Evolutionary conservation across 1,140 invertebrate genomes (phyloP), one percentile per base, ranked within the genome.

Genomic region (Nomia melanderi): DNA sequence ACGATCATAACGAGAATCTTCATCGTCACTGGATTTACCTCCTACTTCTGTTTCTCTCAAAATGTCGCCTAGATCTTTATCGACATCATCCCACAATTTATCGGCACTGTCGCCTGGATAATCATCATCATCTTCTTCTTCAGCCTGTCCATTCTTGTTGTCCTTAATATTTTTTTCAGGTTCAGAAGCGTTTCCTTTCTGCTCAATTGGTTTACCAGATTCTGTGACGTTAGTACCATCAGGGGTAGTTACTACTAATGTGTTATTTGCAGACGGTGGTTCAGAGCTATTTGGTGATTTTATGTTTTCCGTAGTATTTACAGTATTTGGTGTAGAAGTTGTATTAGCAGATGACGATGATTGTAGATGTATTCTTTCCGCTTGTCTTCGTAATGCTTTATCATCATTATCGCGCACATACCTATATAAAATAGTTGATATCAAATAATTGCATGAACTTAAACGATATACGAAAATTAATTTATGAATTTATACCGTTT

Each of bases 371-470:
- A 96, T 94, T 79, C 94, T 93, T 89, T 96, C 95, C 36, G 95
- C 95, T 86, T 95, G 93, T 60, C 93, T 93, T 77, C 94, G 93
- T 67, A 95, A 89, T 62, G 94, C 94, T 85, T 94, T 94, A 84
- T 96, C 95, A 84, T 96, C 95, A 78, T 95, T 95, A 84, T 95
- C 94, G 33, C 95, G 93, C 65, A 96, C 93, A 86, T 96, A 96
- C 62, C 91, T 92, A 57, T 20, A 84, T 62, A 20, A 66, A 20
- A 54, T 54, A 73, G 33, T 73, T 23, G 4, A 70, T 0, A n/a
- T 44, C 2, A 59, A n/a, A 27, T 6, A 33, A 14, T 25, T 57
- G 7, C 5, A 2, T 33, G 8, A 20, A 41, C 39, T 1, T n/a
- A 65, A 31, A 23, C 27, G 60, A 54, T 27, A 41, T 17, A 29